A percentile compares a stretch with the other conserved stretches of the same genome.
These are phyloP conservation scores for Phalacrocorax carbo DNA, from an alignment of 2,113 vertebrate genomes.

Conservation along the genomic window DNA sequence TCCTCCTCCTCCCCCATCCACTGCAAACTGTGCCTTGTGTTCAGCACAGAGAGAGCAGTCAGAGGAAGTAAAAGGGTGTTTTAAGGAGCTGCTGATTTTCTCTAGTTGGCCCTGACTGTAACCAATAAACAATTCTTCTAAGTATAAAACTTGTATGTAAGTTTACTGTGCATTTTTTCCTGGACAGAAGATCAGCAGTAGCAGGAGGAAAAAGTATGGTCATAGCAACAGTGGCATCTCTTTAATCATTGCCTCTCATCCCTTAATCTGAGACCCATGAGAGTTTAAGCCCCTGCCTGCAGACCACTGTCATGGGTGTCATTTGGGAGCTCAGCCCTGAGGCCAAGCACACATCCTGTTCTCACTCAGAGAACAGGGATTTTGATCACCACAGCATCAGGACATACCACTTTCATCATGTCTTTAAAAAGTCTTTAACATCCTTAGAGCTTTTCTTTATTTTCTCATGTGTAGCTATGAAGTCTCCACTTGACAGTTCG, in stretches of 20 bases:
- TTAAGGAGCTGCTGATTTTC: not conserved
- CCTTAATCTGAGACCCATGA: not conserved
- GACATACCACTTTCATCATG: rapidly evolving
- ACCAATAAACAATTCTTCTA: not conserved
- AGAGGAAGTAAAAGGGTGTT: not conserved
- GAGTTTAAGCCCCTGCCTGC: not conserved
- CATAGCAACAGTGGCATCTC: not conserved
- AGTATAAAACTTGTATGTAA: not conserved
- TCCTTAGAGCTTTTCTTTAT: not conserved
- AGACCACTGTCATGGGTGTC: not conserved
- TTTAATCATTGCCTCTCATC: not conserved
- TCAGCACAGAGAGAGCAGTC: not conserved
- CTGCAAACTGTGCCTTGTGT: not conserved
- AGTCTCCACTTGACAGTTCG: not conserved
- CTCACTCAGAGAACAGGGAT: not conserved
- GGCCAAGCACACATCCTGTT: rapidly evolving
- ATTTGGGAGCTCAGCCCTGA: not conserved
- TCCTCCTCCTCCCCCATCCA: not conserved
- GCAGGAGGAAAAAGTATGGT: not conserved
- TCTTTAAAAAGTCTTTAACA: not conserved
- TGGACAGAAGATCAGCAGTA: not conserved
- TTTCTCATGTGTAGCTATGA: not conserved
- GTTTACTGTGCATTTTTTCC: not conserved
- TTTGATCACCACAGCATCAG: not conserved
- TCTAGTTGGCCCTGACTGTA: not conserved